phyloP scores from a whole-genome alignment of 2,113 vertebrate genomes.

The Thermophis baileyi region DNA sequence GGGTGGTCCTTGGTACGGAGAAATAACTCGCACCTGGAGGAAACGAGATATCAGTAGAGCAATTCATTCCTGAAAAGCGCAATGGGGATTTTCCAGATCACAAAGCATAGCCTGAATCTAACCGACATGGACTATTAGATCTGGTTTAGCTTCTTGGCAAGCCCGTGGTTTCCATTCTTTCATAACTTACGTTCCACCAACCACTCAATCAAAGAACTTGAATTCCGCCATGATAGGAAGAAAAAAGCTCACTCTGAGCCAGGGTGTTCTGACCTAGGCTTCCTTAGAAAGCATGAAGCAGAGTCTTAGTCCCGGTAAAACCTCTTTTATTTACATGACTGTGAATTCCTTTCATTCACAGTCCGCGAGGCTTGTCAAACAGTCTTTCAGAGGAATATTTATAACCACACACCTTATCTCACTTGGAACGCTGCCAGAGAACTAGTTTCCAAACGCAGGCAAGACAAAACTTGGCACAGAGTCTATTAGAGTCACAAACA shows the following conservation, averaged over 20 bases:
- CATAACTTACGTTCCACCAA: neutral
- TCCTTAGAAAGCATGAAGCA: no score
- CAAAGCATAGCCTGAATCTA: neutral
- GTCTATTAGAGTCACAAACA: no score
- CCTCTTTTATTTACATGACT: no score
- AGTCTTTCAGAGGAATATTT: no score
- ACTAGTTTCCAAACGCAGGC: no score
- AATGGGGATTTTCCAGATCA: neutral
- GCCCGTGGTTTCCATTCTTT: neutral
- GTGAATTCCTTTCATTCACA: no score
- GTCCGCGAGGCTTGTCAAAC: no score
- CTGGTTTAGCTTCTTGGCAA: neutral
- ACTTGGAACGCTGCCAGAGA: no score
- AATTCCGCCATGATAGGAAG: neutral
- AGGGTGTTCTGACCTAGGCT: no score
- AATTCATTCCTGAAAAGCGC: neutral
- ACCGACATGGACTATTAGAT: neutral
- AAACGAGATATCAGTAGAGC: neutral
- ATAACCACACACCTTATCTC: no score
- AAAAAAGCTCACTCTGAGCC: neutral
- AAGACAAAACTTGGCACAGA: no score
- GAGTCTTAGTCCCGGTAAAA: no score
- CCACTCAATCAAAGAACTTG: neutral
- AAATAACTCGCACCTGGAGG: constrained; percentile 81
- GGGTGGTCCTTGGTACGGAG: constrained; percentile 87